A percentile compares a stretch with the other conserved stretches of the same genome.
Evolutionary conservation across 2,113 vertebrate species (phyloP).

Genomic region (Spilogale gracilis): DNA sequence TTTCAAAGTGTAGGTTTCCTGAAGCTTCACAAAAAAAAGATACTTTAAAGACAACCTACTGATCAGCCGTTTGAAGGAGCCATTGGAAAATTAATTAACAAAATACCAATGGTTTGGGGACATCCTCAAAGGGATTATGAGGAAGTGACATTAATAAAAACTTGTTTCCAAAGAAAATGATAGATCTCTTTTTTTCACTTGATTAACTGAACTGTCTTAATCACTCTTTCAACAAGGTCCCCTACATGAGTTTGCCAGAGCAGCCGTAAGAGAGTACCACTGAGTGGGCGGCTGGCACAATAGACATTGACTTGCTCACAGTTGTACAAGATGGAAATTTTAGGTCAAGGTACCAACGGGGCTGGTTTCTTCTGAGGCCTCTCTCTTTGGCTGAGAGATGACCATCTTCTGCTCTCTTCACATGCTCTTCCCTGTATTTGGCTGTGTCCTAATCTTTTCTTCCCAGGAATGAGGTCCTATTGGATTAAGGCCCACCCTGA

Average conservation of each 20-base stretch:
- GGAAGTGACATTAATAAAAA: neutral
- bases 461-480: neutral
- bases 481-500: neutral
- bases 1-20: conserved; percentile 39
- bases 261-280: neutral
- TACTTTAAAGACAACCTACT: conserved; percentile 34
- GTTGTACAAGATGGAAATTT: neutral
- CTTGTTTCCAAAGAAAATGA: conserved; percentile 12
- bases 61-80: neutral
- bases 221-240: neutral
- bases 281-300: neutral
- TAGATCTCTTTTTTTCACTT: neutral
- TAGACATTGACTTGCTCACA: neutral
- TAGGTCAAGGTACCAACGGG: neutral
- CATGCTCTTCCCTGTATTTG: neutral
- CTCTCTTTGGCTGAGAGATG: neutral
- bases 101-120: neutral
- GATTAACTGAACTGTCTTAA: neutral
- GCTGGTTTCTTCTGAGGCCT: neutral
- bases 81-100: conserved; percentile 31
- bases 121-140: neutral
- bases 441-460: neutral
- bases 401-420: neutral
- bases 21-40: conserved; percentile 4
- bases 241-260: neutral